These are phyloP conservation scores for Melitaea cinxia DNA, from an alignment of 1,140 invertebrate genomes.

Conservation along the genomic window DNA sequence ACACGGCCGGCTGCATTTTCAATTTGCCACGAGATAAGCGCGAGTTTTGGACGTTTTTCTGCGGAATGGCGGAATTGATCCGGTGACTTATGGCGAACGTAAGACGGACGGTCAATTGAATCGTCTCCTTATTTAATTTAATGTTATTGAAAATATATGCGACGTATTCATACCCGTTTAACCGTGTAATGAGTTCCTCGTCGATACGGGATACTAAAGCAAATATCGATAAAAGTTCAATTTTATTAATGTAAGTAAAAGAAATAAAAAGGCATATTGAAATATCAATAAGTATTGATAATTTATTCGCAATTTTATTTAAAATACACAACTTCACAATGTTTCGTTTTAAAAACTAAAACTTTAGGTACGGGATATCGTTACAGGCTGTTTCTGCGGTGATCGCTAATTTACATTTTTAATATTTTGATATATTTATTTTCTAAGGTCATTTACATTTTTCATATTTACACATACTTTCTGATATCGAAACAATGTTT, in stretches of 20 bases:
- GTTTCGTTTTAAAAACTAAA: slow-evolving; percentile 79
- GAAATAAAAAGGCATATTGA: slow-evolving; percentile 51
- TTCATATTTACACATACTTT: slow-evolving; percentile 69
- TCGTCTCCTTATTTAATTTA: slow-evolving; percentile 58
- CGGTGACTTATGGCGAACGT: slow-evolving; percentile 70
- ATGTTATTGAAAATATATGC: slow-evolving; percentile 34
- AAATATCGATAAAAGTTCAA: not conserved
- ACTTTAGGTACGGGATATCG: slow-evolving; percentile 77
- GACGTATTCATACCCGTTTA: slow-evolving; percentile 24
- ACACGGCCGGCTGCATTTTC: slow-evolving; percentile 78
- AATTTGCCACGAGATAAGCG: slow-evolving; percentile 79
- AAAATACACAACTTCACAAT: slow-evolving; percentile 82
- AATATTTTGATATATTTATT: slow-evolving; percentile 57
- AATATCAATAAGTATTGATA: slow-evolving; percentile 80
- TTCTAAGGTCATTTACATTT: slow-evolving; percentile 74
- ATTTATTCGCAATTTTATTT: slow-evolving; percentile 82
- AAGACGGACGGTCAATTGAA: slow-evolving; percentile 72
- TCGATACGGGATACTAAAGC: not conserved
- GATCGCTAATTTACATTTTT: slow-evolving; percentile 73
- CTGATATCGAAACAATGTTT: slow-evolving; percentile 42
- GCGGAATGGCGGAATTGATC: slow-evolving; percentile 75
- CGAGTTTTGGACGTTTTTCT: slow-evolving; percentile 77
- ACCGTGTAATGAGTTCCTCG: slow-evolving; percentile 14
- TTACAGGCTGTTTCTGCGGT: slow-evolving; percentile 69
- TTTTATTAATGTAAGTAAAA: not conserved